These are phyloP conservation scores for Linepithema humile DNA, from an alignment of 1,140 invertebrate species.

Conservation along the genomic window DNA sequence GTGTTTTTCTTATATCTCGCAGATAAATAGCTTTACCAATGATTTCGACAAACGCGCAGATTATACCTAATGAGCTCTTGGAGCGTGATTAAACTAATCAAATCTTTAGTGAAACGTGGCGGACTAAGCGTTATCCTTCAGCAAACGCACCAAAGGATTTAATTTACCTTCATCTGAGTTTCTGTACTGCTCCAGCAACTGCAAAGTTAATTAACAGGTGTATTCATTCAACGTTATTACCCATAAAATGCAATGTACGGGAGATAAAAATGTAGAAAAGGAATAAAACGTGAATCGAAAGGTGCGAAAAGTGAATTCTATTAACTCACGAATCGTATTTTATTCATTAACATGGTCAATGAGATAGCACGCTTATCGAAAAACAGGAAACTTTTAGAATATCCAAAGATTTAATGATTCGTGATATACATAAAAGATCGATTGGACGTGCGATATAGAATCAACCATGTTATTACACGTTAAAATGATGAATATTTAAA, in stretches of 20 bases:
- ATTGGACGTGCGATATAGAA: background rate
- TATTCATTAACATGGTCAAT: background rate
- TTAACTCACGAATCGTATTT: background rate
- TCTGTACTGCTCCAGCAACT: slow-evolving; percentile 88
- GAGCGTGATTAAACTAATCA: slow-evolving; percentile 36
- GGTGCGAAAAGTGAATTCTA: background rate
- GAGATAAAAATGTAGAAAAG: background rate
- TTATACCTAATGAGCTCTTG: background rate
- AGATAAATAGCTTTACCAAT: too few relatives aligned
- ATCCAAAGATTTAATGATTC: background rate
- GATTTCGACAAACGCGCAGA: background rate
- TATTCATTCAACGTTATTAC: background rate
- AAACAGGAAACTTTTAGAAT: background rate
- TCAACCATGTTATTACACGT: slow-evolving; percentile 24
- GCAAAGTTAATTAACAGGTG: slow-evolving; percentile 66
- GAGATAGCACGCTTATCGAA: background rate
- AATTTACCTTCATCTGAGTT: slow-evolving; percentile 86
- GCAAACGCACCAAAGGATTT: slow-evolving; percentile 85
- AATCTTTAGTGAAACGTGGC: background rate
- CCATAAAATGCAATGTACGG: background rate
- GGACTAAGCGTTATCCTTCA: slow-evolving; percentile 74
- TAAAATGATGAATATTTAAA: slow-evolving; percentile 35
- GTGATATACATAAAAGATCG: background rate
- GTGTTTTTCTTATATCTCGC: background rate
- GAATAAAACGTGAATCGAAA: background rate